Conservation (phyloP, 2,113 vertebrate genomes). For the Lophotis ruficrista region DNA sequence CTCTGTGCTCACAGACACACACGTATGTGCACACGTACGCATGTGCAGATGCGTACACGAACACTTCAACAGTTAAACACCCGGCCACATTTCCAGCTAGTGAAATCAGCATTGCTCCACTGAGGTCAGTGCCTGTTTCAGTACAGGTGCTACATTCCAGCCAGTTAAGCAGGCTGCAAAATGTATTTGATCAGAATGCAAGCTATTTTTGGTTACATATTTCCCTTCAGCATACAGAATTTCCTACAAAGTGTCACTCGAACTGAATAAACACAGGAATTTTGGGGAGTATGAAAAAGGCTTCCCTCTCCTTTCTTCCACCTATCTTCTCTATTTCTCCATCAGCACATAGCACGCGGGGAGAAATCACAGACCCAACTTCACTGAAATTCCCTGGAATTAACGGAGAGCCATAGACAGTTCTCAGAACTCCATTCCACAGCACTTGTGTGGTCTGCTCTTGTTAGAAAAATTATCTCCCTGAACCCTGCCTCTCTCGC, state of each 20-base stretch:
- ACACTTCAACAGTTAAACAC: neutral
- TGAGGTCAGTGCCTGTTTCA: neutral
- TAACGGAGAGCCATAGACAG: neutral
- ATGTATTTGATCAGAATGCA: neutral
- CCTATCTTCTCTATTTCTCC: neutral
- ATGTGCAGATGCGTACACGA: neutral
- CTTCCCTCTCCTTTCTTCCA: neutral
- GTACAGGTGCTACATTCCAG: constrained; percentile 50
- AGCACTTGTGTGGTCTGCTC: constrained; percentile 68
- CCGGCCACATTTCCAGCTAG: neutral
- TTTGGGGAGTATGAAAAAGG: constrained; percentile 2
- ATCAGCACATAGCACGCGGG: neutral
- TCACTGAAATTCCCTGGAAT: constrained; percentile 32
- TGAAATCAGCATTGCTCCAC: neutral
- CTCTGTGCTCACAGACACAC: neutral
- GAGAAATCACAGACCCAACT: neutral
- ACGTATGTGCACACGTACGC: fast-evolving
- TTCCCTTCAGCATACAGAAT: neutral
- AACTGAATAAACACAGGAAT: neutral
- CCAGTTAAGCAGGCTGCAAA: neutral
- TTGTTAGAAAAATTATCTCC: constrained; percentile 58
- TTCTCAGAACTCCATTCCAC: constrained; percentile 21
- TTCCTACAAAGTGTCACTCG: neutral
- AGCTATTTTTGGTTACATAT: neutral
- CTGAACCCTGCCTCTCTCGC: constrained; percentile 50